Evolutionary conservation across 35 echinoderm and acorn worm genomes (phyloP), one percentile per base, ranked within the genome.

Genomic region (Ophiothrix spiculata): DNA sequence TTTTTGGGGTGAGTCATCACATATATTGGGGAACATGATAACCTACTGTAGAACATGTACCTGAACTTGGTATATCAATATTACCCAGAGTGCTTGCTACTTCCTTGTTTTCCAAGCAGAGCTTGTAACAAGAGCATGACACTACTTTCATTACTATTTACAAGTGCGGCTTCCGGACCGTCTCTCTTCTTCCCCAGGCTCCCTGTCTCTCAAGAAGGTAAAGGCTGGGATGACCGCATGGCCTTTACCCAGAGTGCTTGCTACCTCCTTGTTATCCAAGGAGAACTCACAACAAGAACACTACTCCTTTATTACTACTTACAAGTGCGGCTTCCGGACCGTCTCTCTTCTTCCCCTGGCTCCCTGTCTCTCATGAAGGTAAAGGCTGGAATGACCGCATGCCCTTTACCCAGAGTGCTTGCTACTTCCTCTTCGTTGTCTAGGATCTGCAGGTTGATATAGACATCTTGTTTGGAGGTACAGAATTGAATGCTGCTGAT

Each of bases 351-450:
- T 64, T 98, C 95, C 28, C 95, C 95, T 40, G 91, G 85, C 49
- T 98, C 91, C 33, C 92, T 39, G 36, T 98, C 95, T 75, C 95
- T 83, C 49, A 93, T 25, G 88, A 98, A 98, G 0, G 84, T 98
- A 81, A 98, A 98, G n/a, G 91, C 95, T 0, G 95, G 95, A 15
- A 98, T 98, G 86, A 98, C 95, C 1, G 91, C 95, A 77, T 98
- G 95, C 37, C 95, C 95, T 88, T 91, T 98, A 34, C 95, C 95
- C 12, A 81, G 75, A 1, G 95, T 94, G 33, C 77, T 79, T 80
- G 88, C 91, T 64, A 98, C 88, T 60, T 81, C 81, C 80, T 91
- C 91, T 45, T 94, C 95, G 75, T 98, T 89, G 81, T 98, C 95
- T 28, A 98, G 78, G 12, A 98, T 74, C 41, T 92, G 80, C n/a